Evolutionary conservation across 2,113 vertebrate genomes (phyloP), one percentile per base, ranked within the genome.

Genomic region (Excalfactoria chinensis): DNA sequence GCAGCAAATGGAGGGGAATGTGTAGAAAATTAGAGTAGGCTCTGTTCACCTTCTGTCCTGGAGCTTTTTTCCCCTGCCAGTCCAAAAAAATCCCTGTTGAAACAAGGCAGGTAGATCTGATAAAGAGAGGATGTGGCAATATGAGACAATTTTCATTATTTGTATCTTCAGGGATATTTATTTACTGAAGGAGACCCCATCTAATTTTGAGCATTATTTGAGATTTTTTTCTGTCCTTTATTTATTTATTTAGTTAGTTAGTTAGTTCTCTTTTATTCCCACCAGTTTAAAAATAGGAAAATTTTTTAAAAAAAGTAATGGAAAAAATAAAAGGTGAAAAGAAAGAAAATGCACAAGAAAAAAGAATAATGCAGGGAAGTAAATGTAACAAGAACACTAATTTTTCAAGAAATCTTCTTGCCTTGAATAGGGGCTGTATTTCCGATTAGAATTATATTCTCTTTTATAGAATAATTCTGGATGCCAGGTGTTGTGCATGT

Each of bases 1-100:
- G 13, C 51, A 25, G 3, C 0, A 1, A 64, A 63, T 34, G 34
- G 13, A 55, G 46, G 30, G 5, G 11, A 5, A 21, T 21, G 2
- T 9, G 3, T 46, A 21, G 67, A 84, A 89, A 81, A 48, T 18
- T 26, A 37, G 37, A 37, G 10, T 7, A 37, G 10, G 37, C 37
- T 37, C 37, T 37, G 20, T 23, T 84, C 63, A 17, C 34, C 48
- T 86, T 48, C 30, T 1, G 3, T 51, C 44, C 37, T 28, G 32
- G 56, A 37, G 19, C 15, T 11, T 43, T 86, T 20, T 7, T 77
- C 9, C 66, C 43, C 44, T 35, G 9, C 22, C 26, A 18, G 13
- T 43, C 30, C 5, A 2, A 56, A 14, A 30, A 64, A 40, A 68
- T 37, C 40, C 34, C 17, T 19, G 5, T 55, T n/a, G 19, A 43